phyloP scores from a whole-genome alignment of 2,113 vertebrate genomes.

The Tychaedon coryphoeus region DNA sequence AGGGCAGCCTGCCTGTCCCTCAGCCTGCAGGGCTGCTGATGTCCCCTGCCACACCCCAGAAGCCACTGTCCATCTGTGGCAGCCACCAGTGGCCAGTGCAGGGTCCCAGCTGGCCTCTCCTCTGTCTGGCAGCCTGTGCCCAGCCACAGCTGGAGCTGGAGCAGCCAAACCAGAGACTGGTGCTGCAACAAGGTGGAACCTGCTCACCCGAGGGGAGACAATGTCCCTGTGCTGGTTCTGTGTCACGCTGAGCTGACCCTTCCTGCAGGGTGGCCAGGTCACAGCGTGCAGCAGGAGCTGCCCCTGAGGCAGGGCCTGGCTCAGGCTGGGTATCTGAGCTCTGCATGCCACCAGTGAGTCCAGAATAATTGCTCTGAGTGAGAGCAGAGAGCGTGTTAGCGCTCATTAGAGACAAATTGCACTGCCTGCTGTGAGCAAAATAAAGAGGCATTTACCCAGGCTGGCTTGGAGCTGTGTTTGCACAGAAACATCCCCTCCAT shows the following conservation, averaged over 20 bases:
- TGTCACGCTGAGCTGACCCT: not conserved
- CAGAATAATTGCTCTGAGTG: not conserved
- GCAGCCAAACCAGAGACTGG: fast-evolving
- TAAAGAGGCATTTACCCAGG: constrained; percentile 33
- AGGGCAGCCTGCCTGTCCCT: not conserved
- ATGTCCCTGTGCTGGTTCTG: fast-evolving
- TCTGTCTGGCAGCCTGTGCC: not conserved
- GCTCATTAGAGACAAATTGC: constrained; percentile 42
- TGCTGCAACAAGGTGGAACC: not conserved
- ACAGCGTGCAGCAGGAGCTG: not conserved
- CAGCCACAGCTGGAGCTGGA: not conserved
- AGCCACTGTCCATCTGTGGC: not conserved
- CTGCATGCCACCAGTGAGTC: not conserved
- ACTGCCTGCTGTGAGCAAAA: constrained; percentile 26
- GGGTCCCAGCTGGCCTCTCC: not conserved
- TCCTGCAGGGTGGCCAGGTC: fast-evolving
- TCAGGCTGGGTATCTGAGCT: not conserved
- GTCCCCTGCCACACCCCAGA: not conserved
- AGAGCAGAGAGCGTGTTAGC: not conserved
- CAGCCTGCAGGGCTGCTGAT: not conserved
- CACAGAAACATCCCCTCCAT: not conserved
- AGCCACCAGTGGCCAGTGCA: not conserved
- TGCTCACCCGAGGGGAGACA: not conserved
- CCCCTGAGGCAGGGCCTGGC: fast-evolving
- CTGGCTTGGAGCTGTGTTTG: not conserved